Evolutionary conservation across 1,140 invertebrate genomes (phyloP).

Genomic region (Cydia splendana): DNA sequence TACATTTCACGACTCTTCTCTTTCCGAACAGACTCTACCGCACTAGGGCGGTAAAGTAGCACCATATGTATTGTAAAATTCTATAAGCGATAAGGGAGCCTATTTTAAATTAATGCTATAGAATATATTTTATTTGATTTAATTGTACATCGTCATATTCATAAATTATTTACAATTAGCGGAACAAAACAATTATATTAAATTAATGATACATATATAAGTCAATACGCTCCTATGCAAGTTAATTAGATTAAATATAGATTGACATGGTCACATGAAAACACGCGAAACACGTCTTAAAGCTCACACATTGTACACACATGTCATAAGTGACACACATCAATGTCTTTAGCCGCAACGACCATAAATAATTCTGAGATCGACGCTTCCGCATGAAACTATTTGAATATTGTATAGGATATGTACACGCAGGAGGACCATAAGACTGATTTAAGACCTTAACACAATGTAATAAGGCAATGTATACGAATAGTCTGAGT

Average conservation of each 20-base stretch:
- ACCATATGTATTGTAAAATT: too few species aligned
- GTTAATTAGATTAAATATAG: too few species aligned
- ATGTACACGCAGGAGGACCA: background rate
- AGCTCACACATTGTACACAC: slow-evolving; percentile 15
- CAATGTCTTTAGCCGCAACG: background rate
- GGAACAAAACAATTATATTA: too few species aligned
- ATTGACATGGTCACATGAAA: slow-evolving; percentile 1
- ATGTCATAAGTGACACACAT: slow-evolving; percentile 28
- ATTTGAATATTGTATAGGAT: slow-evolving; percentile 17
- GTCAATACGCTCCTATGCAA: too few species aligned
- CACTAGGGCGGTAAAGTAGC: too few species aligned
- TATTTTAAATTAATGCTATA: background rate
- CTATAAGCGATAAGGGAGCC: background rate
- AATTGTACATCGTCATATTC: too few species aligned
- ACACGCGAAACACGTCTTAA: background rate
- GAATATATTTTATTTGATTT: too few species aligned
- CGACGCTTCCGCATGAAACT: slow-evolving; percentile 21
- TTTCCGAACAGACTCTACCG: too few species aligned
- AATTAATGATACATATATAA: too few species aligned
- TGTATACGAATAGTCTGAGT: background rate
- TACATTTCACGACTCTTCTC: too few species aligned
- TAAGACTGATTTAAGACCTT: background rate
- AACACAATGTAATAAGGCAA: background rate
- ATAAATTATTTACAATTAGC: too few species aligned
- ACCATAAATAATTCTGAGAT: slow-evolving; percentile 24